phyloP scores from a whole-genome alignment of 2,113 vertebrate species.

The Dasyurus viverrinus region DNA sequence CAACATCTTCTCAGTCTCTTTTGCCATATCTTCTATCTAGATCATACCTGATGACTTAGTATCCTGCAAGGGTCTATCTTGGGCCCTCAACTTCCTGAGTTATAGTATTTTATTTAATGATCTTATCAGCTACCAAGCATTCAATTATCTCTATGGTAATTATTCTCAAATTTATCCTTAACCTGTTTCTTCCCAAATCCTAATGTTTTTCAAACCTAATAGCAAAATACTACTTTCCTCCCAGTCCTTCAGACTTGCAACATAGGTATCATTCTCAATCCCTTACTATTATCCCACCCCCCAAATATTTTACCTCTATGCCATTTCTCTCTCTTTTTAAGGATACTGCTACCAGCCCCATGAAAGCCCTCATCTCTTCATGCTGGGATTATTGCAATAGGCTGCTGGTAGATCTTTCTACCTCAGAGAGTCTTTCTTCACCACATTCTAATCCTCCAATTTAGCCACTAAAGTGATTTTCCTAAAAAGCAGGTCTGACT shows the following conservation, averaged over 20 bases:
- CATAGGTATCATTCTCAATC: neutral
- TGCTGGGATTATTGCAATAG: neutral
- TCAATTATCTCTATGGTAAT: neutral
- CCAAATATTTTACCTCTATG: no score
- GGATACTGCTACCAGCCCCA: neutral
- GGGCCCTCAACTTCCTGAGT: neutral
- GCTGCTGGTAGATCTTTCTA: neutral
- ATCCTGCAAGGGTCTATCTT: neutral
- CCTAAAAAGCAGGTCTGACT: neutral
- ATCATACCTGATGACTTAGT: neutral
- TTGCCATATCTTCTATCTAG: neutral
- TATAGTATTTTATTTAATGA: neutral
- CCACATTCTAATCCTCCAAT: neutral
- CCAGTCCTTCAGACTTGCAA: neutral
- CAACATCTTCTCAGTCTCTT: neutral
- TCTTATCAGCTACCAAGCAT: neutral
- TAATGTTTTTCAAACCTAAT: neutral
- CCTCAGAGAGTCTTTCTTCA: neutral
- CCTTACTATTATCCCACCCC: neutral
- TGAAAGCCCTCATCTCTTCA: neutral
- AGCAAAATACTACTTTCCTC: neutral
- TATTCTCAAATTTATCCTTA: neutral
- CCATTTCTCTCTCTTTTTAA: neutral
- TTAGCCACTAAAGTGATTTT: neutral
- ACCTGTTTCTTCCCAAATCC: neutral